Percentiles rank a stretch among this genome's conserved stretches.
These are phyloP conservation scores for Archaeoteleia sp. DNA, from an alignment of 2,888 invertebrate genomes.

Conservation along the genomic window DNA sequence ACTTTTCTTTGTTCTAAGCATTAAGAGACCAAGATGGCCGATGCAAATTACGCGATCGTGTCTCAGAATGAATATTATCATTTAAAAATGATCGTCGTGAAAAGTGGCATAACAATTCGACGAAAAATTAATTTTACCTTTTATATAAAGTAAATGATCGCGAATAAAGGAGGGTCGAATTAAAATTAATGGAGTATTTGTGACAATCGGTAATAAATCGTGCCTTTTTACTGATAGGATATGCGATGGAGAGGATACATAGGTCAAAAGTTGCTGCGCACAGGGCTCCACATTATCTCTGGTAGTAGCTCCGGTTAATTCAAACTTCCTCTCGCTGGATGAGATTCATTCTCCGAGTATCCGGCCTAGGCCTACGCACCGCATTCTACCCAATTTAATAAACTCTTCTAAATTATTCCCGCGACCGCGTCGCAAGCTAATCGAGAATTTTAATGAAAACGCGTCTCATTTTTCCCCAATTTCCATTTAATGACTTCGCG, in stretches of 20 bases:
- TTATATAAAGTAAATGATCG: no score
- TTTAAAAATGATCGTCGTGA: no score
- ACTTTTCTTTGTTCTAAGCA: no score
- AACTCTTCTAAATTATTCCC: slow-evolving; percentile 67
- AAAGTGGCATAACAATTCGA: no score
- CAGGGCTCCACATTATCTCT: slow-evolving; percentile 45
- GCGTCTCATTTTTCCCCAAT: slow-evolving; percentile 41
- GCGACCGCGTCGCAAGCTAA: slow-evolving; percentile 53
- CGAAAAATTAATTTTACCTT: background rate
- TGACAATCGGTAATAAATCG: no score
- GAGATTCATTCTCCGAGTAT: slow-evolving; percentile 74
- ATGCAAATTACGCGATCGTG: no score
- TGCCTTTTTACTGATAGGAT: background rate
- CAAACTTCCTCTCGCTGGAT: slow-evolving; percentile 73
- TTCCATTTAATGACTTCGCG: slow-evolving; percentile 22
- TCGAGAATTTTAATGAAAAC: slow-evolving; percentile 48
- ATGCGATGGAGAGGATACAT: background rate
- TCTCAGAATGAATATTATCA: no score
- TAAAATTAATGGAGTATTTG: no score
- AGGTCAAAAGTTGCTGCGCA: slow-evolving; percentile 22
- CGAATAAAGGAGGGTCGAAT: no score
- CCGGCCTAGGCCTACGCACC: slow-evolving; percentile 70
- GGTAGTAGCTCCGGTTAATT: slow-evolving; percentile 67
- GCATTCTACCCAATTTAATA: slow-evolving; percentile 74
- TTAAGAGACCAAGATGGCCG: no score